Base-by-base conservation (phyloP, 2,113 vertebrate genomes). In the Choloepus hoffmanni region DNA sequence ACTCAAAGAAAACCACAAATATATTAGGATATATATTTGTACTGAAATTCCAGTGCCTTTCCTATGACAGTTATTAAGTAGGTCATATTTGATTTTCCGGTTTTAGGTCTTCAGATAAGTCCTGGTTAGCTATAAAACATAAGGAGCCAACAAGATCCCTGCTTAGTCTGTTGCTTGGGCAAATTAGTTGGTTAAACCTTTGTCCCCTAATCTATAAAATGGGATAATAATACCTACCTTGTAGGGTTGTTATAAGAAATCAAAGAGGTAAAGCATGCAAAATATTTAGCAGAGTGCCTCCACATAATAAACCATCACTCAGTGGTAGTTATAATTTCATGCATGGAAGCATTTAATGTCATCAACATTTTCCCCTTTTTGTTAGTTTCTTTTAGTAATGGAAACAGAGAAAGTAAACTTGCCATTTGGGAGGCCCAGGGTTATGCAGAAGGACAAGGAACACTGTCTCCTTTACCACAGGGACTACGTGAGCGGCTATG, bases 391-490 rank as follows among this genome's bases (percentile, higher is more conserved):
- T 98, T 95, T 95, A 99, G 99, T 98, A 93, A 96, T 24, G 10
- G 28, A 48, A 0, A 95, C 97, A 58, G 84, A n/a, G 63, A 96
- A 88, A 1, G 28, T 73, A 26, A 97, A 99, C 94, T 95, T 98
- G 94, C 97, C 98, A 6, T 99, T 99, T 2, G 99, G 99, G 13
- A 99, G 98, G 84, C 99, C 99, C 2, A 98, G 2, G 88, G 90
- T 99, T 94, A 95, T 99, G 83, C 98, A 99, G 98, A 90, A 97
- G 6, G 10, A 96, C 0, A 98, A 93, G 0, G 89, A 91, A 0
- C 99, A 99, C 98, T 99, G 99, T 93, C 77, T 99, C 11, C 99
- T 99, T 58, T 85, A 98, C 48, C 99, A 99, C 3, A 95, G 97
- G 9, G 98, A 97, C 3, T 99, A 99, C 67, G 92, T 99, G 97